Percentiles rank a stretch among this genome's conserved stretches.
These are phyloP conservation scores for Tricholaema leucomelas DNA, from an alignment of 2,113 vertebrate species.

Conservation along the genomic window DNA sequence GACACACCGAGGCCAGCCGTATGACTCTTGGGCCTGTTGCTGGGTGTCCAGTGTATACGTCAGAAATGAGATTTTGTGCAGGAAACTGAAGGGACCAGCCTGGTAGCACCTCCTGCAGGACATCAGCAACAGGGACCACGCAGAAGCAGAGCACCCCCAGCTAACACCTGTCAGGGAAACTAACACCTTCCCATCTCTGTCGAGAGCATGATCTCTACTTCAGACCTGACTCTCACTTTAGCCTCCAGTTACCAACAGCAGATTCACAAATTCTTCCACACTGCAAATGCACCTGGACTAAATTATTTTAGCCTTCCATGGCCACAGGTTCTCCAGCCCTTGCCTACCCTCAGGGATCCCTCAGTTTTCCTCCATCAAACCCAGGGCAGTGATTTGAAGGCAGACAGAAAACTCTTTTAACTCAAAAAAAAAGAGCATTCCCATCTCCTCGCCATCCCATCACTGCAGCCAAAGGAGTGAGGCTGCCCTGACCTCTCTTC, in stretches of 20 bases:
- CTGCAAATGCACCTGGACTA: not conserved
- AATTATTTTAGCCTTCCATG: not conserved
- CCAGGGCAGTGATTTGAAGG: not conserved
- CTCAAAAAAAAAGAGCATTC: not conserved
- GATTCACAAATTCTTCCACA: not conserved
- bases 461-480: not conserved
- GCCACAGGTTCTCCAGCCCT: not conserved
- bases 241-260: not conserved
- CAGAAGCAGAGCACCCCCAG: not conserved
- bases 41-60: rapidly evolving
- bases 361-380: not conserved
- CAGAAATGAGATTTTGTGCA: not conserved
- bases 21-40: not conserved
- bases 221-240: not conserved
- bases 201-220: not conserved
- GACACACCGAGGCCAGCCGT: not conserved
- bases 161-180: not conserved
- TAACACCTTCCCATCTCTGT: not conserved
- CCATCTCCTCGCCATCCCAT: not conserved
- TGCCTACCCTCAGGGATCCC: rapidly evolving
- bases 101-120: not conserved
- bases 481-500: rapidly evolving
- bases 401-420: not conserved
- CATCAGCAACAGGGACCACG: rapidly evolving
- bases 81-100: not conserved